phyloP scores from a whole-genome alignment of 2,113 vertebrate genomes.

The Halichoeres trimaculatus region DNA sequence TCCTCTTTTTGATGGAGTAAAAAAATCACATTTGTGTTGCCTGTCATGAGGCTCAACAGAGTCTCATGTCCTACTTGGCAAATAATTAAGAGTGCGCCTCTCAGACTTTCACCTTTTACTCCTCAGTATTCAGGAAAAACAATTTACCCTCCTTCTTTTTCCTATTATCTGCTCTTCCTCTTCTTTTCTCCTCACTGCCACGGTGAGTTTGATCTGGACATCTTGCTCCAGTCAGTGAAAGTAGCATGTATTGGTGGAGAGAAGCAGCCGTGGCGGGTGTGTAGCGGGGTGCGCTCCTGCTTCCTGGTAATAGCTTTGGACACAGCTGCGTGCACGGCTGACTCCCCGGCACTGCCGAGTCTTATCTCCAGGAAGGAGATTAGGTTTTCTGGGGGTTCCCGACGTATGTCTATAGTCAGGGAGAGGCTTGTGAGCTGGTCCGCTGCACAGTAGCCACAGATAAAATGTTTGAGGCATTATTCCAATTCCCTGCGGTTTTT shows the following conservation, averaged over 20 bases:
- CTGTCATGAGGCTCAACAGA: background rate
- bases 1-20: conserved; percentile 10
- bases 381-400: conserved; percentile 64
- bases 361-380: conserved; percentile 76
- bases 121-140: conserved; percentile 19
- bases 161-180: conserved; percentile 7
- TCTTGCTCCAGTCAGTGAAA: conserved; percentile 58
- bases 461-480: conserved; percentile 62
- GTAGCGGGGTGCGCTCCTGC: conserved; percentile 44
- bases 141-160: conserved; percentile 15
- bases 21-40: conserved; percentile 19
- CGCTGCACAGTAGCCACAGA: conserved; percentile 45
- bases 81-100: conserved; percentile 32
- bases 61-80: background rate
- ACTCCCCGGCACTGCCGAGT: conserved; percentile 65
- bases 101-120: background rate
- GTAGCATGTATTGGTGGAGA: conserved; percentile 42
- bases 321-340: conserved; percentile 72
- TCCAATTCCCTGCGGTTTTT: conserved; percentile 37
- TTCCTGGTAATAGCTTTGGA: conserved; percentile 74
- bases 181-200: conserved; percentile 20
- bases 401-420: conserved; percentile 49
- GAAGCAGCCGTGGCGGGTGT: conserved; percentile 50
- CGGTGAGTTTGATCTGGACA: conserved; percentile 56
- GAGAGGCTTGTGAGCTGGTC: conserved; percentile 53